These are phyloP conservation scores for Acronicta alni DNA, from an alignment of 2,888 invertebrate genomes.

Conservation along the genomic window DNA sequence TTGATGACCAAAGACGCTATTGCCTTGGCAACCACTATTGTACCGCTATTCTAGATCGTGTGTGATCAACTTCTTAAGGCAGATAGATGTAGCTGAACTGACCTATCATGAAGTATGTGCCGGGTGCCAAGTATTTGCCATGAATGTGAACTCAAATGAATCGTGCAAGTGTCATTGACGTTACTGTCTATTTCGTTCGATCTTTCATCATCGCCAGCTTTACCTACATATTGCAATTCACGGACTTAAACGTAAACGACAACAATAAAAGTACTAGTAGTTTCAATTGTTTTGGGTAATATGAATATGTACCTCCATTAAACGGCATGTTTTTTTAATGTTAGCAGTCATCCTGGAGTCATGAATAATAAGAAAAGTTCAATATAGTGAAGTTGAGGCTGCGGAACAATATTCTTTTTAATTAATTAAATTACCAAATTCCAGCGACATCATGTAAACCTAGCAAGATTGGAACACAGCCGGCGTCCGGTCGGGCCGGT, in stretches of 20 bases:
- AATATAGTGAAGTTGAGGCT: too few relatives aligned
- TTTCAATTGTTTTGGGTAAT: too few relatives aligned
- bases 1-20: slow-evolving; percentile 41
- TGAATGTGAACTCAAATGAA: slow-evolving; percentile 25
- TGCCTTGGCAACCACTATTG: slow-evolving; percentile 41
- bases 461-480: slow-evolving; percentile 45
- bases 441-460: slow-evolving; percentile 46
- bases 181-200: not conserved
- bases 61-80: slow-evolving; percentile 1
- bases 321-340: too few relatives aligned
- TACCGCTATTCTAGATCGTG: slow-evolving; percentile 18
- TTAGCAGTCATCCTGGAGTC: too few relatives aligned
- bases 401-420: not conserved
- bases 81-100: slow-evolving; percentile 15
- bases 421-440: slow-evolving; percentile 11
- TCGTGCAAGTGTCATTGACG: slow-evolving; percentile 25
- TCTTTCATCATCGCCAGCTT: slow-evolving; percentile 1
- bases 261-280: too few relatives aligned
- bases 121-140: slow-evolving; percentile 28
- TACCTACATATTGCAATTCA: not conserved
- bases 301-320: too few relatives aligned
- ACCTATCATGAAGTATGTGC: slow-evolving; percentile 9
- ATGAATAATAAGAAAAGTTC: not conserved
- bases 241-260: too few relatives aligned
- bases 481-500: slow-evolving; percentile 73